Evolutionary conservation across 2,797 vertebrate genomes (phyloP).

Genomic region (Chelmon rostratus): DNA sequence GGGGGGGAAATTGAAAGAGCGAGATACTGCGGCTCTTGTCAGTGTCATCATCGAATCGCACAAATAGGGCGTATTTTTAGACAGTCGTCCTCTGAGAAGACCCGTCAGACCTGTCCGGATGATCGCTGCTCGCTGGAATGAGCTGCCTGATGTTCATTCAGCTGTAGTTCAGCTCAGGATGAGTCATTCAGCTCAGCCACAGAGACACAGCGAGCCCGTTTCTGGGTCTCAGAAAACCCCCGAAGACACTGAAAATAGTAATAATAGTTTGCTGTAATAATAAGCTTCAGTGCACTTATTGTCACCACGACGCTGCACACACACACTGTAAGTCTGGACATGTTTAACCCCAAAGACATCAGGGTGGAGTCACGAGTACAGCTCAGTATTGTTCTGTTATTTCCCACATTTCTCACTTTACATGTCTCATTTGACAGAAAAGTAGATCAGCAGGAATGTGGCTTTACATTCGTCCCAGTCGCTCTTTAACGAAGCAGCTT

Average conservation of each 20-base stretch:
- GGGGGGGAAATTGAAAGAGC: conserved; percentile 30
- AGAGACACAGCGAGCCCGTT: conserved; percentile 23
- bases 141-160: conserved; percentile 62
- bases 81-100: conserved; percentile 48
- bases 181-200: conserved; percentile 52
- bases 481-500: neutral
- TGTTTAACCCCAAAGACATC: conserved; percentile 3
- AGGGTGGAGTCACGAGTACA: neutral
- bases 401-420: conserved; percentile 37
- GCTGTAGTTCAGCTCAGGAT: conserved; percentile 44
- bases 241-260: neutral
- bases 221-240: neutral
- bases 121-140: conserved; percentile 49
- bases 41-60: conserved; percentile 56
- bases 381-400: conserved; percentile 1
- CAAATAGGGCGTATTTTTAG: conserved; percentile 66
- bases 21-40: conserved; percentile 49
- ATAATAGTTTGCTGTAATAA: conserved; percentile 8
- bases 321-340: neutral
- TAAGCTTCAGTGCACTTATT: neutral
- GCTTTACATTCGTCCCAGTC: neutral
- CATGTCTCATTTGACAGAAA: neutral
- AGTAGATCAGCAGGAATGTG: too few relatives aligned
- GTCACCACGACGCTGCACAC: neutral
- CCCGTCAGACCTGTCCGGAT: conserved; percentile 70